Conservation (phyloP, 2,888 invertebrate species). For the Drosophila incognita region DNA sequence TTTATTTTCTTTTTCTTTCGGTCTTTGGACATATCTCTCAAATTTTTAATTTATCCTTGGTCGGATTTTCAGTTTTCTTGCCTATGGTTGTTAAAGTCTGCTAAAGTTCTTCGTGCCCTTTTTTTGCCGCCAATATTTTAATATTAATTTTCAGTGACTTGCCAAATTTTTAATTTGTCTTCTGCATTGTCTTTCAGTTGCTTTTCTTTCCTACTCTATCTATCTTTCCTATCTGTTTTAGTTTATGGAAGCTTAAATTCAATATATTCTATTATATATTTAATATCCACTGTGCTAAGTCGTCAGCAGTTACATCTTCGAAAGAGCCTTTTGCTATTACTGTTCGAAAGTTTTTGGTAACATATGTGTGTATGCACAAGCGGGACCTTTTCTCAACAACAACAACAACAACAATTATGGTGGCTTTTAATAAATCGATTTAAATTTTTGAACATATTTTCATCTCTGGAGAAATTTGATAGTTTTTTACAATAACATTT, state of each 20-base stretch:
- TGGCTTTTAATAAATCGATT: constrained; percentile 83
- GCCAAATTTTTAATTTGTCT: background rate
- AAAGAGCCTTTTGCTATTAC: constrained; percentile 19
- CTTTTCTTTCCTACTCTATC: background rate
- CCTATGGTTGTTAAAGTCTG: background rate
- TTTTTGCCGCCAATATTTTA: background rate
- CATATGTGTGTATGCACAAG: constrained; percentile 56
- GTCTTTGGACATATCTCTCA: background rate
- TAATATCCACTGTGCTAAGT: constrained; percentile 38
- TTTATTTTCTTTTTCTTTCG: background rate
- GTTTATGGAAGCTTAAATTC: background rate
- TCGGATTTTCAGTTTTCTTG: background rate
- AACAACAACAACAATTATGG: constrained; percentile 44
- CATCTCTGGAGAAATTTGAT: constrained; percentile 81
- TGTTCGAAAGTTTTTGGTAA: constrained; percentile 63
- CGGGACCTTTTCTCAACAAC: constrained; percentile 31
- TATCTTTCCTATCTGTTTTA: background rate
- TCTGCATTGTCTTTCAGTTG: background rate
- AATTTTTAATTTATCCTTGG: background rate
- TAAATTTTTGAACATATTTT: constrained; percentile 83
- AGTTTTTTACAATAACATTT: constrained; percentile 78
- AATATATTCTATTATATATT: background rate
- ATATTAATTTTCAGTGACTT: background rate
- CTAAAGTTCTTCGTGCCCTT: background rate
- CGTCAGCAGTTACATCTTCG: constrained; percentile 34